These are phyloP conservation scores for Acleris holmiana DNA, from an alignment of 2,888 invertebrate species.

Conservation along the genomic window DNA sequence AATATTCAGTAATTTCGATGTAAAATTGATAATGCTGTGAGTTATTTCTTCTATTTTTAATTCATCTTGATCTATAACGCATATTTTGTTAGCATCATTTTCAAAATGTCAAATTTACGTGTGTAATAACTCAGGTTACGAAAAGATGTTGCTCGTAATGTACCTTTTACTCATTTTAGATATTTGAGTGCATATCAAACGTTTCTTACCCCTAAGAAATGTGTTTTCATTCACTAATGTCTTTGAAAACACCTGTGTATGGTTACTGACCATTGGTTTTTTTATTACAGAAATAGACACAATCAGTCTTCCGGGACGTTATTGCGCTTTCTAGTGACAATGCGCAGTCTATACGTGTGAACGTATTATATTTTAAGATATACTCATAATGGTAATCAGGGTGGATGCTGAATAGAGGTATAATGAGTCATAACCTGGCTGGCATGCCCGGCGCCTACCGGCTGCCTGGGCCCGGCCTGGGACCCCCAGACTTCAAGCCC, in stretches of 20 bases:
- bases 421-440: conserved; percentile 92
- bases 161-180: conserved; percentile 19
- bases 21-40: conserved; percentile 81
- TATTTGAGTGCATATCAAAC: conserved; percentile 11
- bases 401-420: conserved; percentile 67
- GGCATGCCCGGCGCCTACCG: conserved; percentile 90
- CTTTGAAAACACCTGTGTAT: conserved; percentile 30
- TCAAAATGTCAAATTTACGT: conserved; percentile 14
- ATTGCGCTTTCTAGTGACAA: conserved; percentile 71
- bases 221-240: conserved; percentile 27
- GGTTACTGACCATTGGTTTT: conserved; percentile 40
- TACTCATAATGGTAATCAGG: conserved; percentile 70
- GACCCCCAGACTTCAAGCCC: conserved; percentile 89
- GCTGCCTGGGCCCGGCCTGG: conserved; percentile 89
- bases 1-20: conserved; percentile 77
- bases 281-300: conserved; percentile 81
- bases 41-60: conserved; percentile 58
- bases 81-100: conserved; percentile 17
- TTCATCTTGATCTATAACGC: conserved; percentile 29
- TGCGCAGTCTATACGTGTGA: conserved; percentile 69
- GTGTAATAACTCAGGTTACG: conserved; percentile 31
- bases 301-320: conserved; percentile 71
- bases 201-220: conserved; percentile 1
- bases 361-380: conserved; percentile 54
- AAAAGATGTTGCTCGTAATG: conserved; percentile 26